Conservation (phyloP, 2,113 vertebrate species). For the Plestiodon gilberti region DNA sequence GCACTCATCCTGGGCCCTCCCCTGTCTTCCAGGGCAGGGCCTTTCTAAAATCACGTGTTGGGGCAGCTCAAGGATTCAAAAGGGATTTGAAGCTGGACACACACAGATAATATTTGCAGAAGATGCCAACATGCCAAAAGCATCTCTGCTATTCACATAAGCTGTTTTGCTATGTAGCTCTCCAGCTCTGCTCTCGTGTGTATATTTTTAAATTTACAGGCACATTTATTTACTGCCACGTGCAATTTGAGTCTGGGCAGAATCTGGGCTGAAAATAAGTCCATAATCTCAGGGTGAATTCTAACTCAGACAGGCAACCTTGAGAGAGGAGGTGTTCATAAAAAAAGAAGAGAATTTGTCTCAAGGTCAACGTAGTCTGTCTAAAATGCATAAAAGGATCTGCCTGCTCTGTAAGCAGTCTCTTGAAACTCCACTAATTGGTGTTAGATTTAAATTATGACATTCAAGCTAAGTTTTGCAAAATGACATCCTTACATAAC, state of each 20-base stretch:
- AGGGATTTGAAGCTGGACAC: neutral
- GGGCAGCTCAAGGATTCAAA: too few species aligned
- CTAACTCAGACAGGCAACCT: neutral
- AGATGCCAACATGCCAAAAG: conserved; percentile 19
- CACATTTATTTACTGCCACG: neutral
- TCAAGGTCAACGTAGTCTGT: neutral
- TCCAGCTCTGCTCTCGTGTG: conserved; percentile 1
- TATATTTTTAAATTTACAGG: conserved; percentile 74
- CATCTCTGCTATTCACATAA: conserved; percentile 51
- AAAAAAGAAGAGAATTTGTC: fast-evolving
- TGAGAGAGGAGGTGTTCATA: neutral
- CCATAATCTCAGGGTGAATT: neutral
- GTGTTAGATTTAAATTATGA: neutral
- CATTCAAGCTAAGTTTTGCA: neutral
- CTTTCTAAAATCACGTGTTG: too few species aligned
- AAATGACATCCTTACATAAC: conserved; percentile 43
- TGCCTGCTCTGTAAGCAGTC: neutral
- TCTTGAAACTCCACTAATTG: neutral
- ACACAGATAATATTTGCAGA: conserved; percentile 17
- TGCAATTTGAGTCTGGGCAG: conserved; percentile 41
- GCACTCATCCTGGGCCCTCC: too few species aligned
- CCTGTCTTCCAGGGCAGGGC: too few species aligned
- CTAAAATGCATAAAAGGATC: neutral
- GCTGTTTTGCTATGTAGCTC: conserved; percentile 25
- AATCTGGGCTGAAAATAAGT: conserved; percentile 18